Evolutionary conservation across 2,113 vertebrate genomes (phyloP).

Genomic region (Danio rerio): DNA sequence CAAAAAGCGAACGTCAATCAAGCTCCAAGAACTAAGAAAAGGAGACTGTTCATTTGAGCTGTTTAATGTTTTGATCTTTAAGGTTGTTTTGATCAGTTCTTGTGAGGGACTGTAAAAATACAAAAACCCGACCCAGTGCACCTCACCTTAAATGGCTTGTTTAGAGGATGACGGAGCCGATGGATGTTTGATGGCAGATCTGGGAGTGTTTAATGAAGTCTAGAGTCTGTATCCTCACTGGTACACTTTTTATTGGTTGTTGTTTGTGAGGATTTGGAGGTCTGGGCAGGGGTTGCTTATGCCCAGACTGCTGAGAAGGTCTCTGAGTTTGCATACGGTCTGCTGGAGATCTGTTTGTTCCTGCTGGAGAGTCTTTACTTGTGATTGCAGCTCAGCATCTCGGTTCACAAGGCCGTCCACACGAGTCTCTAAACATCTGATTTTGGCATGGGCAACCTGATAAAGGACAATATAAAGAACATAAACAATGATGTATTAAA

Average conservation of each 20-base stretch:
- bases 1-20: background rate
- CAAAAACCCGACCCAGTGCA: background rate
- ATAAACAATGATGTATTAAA: background rate
- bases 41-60: background rate
- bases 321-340: conserved; percentile 75
- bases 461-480: background rate
- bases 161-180: background rate
- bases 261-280: background rate
- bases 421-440: conserved; percentile 85
- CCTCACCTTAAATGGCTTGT: background rate
- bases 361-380: conserved; percentile 79
- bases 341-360: conserved; percentile 81
- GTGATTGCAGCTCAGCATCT: conserved; percentile 82
- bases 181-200: background rate
- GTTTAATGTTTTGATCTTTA: conserved; percentile 18
- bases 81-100: conserved; percentile 20
- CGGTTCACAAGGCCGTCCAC: conserved; percentile 80
- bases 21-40: background rate
- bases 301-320: conserved; percentile 61
- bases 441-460: conserved; percentile 88
- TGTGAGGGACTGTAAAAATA: background rate
- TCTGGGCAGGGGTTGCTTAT: conserved; percentile 36
- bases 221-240: background rate
- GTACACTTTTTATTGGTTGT: background rate
- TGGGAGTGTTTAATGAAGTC: background rate